phyloP scores from a whole-genome alignment of 2,113 vertebrate species.

The Synodontis membranacea region DNA sequence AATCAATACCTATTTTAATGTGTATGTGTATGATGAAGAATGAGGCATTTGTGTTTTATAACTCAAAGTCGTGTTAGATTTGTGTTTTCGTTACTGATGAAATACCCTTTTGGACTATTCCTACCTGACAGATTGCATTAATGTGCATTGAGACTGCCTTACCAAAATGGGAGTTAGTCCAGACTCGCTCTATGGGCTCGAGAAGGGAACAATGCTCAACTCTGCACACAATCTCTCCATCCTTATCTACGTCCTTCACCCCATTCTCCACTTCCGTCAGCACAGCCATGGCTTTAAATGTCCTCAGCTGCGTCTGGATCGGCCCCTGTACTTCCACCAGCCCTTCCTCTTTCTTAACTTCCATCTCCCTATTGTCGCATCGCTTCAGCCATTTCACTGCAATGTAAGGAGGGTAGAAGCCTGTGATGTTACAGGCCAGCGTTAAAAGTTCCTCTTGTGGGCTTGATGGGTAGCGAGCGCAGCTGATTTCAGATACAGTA shows the following conservation, averaged over 20 bases:
- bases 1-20: background rate
- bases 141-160: slow-evolving; percentile 7
- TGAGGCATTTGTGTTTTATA: background rate
- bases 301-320: slow-evolving; percentile 59
- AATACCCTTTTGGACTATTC: background rate
- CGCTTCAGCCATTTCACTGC: slow-evolving; percentile 70
- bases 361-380: slow-evolving; percentile 32
- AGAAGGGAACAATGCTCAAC: slow-evolving; percentile 70
- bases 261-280: slow-evolving; percentile 51
- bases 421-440: slow-evolving; percentile 71
- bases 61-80: background rate
- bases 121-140: background rate
- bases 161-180: slow-evolving; percentile 66
- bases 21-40: background rate
- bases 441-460: slow-evolving; percentile 48
- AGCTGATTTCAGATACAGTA: slow-evolving; percentile 64
- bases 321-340: slow-evolving; percentile 73
- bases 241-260: slow-evolving; percentile 53
- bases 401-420: slow-evolving; percentile 72
- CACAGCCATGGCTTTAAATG: slow-evolving; percentile 64
- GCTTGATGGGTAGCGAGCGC: slow-evolving; percentile 22
- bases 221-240: slow-evolving; percentile 66
- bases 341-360: slow-evolving; percentile 58
- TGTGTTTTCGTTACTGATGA: background rate
- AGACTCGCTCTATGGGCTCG: slow-evolving; percentile 68